These are phyloP conservation scores for Catotricha subobsoleta DNA, from an alignment of 2,888 invertebrate genomes.

Conservation along the genomic window DNA sequence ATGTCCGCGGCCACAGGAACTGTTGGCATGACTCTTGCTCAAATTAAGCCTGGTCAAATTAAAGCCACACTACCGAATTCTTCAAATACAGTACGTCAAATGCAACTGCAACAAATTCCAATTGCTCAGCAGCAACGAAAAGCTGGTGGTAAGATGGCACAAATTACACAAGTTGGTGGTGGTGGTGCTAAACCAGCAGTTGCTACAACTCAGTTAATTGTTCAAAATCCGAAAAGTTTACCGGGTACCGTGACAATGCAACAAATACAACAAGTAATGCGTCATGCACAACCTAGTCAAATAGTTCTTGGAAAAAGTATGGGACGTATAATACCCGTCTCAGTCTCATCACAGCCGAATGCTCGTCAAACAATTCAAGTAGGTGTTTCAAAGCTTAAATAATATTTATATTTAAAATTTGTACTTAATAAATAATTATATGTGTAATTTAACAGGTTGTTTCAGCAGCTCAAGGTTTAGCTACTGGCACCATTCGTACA, in stretches of 20 bases:
- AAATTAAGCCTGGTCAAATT: slow-evolving; percentile 28
- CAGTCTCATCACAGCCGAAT: slow-evolving; percentile 35
- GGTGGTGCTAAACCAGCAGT: slow-evolving; percentile 37
- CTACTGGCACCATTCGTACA: slow-evolving; percentile 32
- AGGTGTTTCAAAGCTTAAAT: slow-evolving; percentile 7
- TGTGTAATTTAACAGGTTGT: slow-evolving; percentile 30
- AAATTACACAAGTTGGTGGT: slow-evolving; percentile 25
- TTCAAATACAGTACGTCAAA: slow-evolving; percentile 48
- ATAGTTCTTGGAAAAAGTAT: slow-evolving; percentile 30
- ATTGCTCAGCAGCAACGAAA: slow-evolving; percentile 38
- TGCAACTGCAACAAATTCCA: slow-evolving; percentile 37
- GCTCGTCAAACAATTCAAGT: slow-evolving; percentile 38
- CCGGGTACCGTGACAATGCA: slow-evolving; percentile 47
- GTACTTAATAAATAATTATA: no score
- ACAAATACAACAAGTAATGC: slow-evolving; percentile 55
- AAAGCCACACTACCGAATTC: slow-evolving; percentile 38
- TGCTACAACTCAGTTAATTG: slow-evolving; percentile 53
- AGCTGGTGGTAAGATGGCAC: slow-evolving; percentile 41
- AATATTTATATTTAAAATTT: no score
- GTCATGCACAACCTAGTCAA: slow-evolving; percentile 36
- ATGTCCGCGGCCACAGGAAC: slow-evolving; percentile 25
- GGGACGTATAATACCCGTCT: slow-evolving; percentile 46
- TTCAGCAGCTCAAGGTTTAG: slow-evolving; percentile 34
- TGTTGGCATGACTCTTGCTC: slow-evolving; percentile 27
- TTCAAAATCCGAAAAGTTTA: slow-evolving; percentile 38